These are phyloP conservation scores for Patella vulgata DNA, from an alignment of 1,140 invertebrate genomes.

Conservation along the genomic window DNA sequence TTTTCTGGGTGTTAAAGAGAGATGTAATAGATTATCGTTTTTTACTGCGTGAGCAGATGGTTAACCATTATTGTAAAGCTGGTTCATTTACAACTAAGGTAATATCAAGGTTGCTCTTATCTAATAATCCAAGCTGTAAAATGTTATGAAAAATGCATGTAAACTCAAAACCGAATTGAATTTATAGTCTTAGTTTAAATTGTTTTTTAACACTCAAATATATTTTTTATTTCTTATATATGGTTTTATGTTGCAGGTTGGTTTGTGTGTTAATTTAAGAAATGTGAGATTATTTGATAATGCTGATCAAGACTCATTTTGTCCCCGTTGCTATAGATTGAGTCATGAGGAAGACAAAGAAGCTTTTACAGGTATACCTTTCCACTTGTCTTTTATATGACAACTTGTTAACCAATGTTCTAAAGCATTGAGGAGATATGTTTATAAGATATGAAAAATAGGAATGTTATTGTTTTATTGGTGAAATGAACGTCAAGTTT, in stretches of 20 bases:
- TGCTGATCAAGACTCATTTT: conserved; percentile 80
- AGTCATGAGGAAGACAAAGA: conserved; percentile 83
- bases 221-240: too few species aligned
- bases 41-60: conserved; percentile 74
- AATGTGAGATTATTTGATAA: conserved; percentile 92
- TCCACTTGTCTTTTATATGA: neutral
- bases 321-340: conserved; percentile 82
- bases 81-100: conserved; percentile 88
- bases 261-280: conserved; percentile 81
- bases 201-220: too few species aligned
- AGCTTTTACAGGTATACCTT: conserved; percentile 80
- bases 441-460: conserved; percentile 6
- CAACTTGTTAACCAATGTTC: neutral
- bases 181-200: too few species aligned
- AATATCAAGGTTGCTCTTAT: conserved; percentile 25
- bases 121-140: too few species aligned
- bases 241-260: conserved; percentile 55
- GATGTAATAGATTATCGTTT: conserved; percentile 80
- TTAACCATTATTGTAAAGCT: conserved; percentile 83
- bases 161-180: too few species aligned
- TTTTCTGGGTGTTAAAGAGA: conserved; percentile 87
- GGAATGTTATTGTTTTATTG: too few species aligned
- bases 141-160: neutral
- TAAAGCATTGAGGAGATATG: neutral
- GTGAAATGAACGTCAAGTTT: too few species aligned